Evolutionary conservation across 1,140 invertebrate genomes (phyloP), one percentile per base, ranked within the genome.

Genomic region (Bathynomus jamesi): DNA sequence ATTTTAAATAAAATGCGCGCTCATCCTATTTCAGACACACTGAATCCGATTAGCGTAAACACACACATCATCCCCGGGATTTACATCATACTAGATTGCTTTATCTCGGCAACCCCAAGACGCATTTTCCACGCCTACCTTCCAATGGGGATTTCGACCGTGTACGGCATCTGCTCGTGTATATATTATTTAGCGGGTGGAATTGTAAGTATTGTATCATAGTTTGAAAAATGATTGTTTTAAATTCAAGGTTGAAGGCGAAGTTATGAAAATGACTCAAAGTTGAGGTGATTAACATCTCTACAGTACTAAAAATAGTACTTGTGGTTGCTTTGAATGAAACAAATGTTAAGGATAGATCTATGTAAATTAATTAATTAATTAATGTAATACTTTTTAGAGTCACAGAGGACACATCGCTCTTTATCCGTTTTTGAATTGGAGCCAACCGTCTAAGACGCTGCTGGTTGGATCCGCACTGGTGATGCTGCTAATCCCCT

Each of bases 21-120:
- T n/a, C n/a, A n/a, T n/a, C n/a, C n/a, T n/a, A n/a, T 70, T 30
- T 31, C 10, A 69, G 61, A 71, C 0, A 25, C 29, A 21, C n/a
- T 76, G 25, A 76, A 29, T 61, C 72, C 71, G 29, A 76, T 76
- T 24, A 69, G 75, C 5, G 28, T 76, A n/a, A 76, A 76, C 29
- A 76, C 75, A n/a, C 75, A 76, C 62, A 61, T 76, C 31, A 70
- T 76, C 61, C 75, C 75, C 10, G 71, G 69, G 7, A 7, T 74
- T 3, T 76, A 76, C 46, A 69, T 73, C 29, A 63, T 76, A 28
- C 61, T 73, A 60, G 75, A 76, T 46, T 65, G 61, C 24, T 65
- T 70, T 17, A 68, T 74, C 4, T 65, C 75, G 0, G 75, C 75
- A 11, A 69, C 75, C 10, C 75, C 75, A 30, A 67, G 75, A 7